Evolutionary conservation across 1,140 invertebrate species (phyloP).

Genomic region (Cotesia glomerata): DNA sequence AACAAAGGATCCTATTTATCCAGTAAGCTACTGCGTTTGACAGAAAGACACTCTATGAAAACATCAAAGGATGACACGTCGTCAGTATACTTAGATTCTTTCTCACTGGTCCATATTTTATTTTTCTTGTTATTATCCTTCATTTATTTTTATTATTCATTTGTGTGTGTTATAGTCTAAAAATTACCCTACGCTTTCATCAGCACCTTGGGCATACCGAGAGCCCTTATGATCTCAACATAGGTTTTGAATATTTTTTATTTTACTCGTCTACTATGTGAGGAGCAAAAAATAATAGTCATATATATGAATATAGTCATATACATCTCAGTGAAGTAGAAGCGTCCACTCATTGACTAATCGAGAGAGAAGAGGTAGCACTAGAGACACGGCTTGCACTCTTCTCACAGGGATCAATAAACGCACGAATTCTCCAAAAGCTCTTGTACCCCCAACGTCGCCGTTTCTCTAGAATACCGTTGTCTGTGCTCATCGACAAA

Average conservation of each 20-base stretch:
- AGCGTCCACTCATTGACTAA: slow-evolving; percentile 27
- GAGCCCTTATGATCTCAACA: background rate
- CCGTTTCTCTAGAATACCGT: slow-evolving; percentile 17
- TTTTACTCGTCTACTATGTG: background rate
- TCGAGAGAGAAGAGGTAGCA: slow-evolving; percentile 21
- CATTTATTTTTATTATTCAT: background rate
- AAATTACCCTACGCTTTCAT: background rate
- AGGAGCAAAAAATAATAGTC: background rate
- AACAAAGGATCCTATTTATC: background rate
- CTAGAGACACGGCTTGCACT: slow-evolving; percentile 14
- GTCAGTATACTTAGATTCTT: background rate
- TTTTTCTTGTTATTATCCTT: background rate
- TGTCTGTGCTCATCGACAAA: slow-evolving; percentile 25
- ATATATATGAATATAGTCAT: no score
- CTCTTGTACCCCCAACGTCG: background rate
- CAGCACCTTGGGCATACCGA: background rate
- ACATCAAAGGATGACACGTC: background rate
- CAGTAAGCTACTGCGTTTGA: background rate
- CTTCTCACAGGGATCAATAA: slow-evolving; percentile 24
- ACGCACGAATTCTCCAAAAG: slow-evolving; percentile 15
- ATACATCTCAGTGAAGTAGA: background rate
- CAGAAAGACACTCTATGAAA: background rate
- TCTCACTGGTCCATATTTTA: background rate
- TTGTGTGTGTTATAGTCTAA: background rate
- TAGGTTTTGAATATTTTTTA: background rate